These are phyloP conservation scores for Xiphydria camelus DNA, from an alignment of 2,888 invertebrate species.

Conservation along the genomic window DNA sequence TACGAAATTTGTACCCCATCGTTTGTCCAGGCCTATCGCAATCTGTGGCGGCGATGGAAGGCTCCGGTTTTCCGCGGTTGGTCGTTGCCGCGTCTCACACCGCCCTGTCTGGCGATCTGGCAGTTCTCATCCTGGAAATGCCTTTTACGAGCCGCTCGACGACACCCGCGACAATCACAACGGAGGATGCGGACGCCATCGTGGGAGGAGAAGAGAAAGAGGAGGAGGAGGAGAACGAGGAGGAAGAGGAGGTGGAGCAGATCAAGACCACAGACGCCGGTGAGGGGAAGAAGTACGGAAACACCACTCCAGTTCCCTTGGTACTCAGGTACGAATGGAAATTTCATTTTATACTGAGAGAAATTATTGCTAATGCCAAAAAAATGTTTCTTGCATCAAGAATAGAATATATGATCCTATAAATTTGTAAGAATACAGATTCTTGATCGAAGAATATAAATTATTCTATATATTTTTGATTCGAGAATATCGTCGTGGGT, in stretches of 20 bases:
- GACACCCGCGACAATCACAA: slow-evolving; percentile 21
- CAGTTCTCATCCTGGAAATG: slow-evolving; percentile 66
- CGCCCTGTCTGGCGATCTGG: slow-evolving; percentile 79
- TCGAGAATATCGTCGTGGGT: no score
- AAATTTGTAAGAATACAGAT: no score
- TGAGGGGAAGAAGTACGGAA: not conserved
- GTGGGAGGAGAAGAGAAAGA: slow-evolving; percentile 28
- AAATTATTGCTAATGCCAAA: no score
- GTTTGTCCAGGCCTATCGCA: slow-evolving; percentile 35
- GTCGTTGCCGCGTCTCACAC: slow-evolving; percentile 76
- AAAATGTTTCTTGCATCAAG: no score
- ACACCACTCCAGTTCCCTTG: slow-evolving; percentile 26
- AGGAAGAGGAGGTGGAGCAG: slow-evolving; percentile 17
- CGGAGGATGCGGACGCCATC: slow-evolving; percentile 27
- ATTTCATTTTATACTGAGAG: not conserved
- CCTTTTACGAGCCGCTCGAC: slow-evolving; percentile 52
- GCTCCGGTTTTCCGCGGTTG: slow-evolving; percentile 56
- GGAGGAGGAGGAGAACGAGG: slow-evolving; percentile 16
- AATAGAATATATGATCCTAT: no score
- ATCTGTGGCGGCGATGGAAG: slow-evolving; percentile 35
- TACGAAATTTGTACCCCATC: no score
- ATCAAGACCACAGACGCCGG: no score
- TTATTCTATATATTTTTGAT: no score
- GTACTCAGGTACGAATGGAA: slow-evolving; percentile 35
- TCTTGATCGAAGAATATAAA: no score